Base-by-base conservation (phyloP, 92 coral and sea anemone genomes). In the Porites cylindrica region DNA sequence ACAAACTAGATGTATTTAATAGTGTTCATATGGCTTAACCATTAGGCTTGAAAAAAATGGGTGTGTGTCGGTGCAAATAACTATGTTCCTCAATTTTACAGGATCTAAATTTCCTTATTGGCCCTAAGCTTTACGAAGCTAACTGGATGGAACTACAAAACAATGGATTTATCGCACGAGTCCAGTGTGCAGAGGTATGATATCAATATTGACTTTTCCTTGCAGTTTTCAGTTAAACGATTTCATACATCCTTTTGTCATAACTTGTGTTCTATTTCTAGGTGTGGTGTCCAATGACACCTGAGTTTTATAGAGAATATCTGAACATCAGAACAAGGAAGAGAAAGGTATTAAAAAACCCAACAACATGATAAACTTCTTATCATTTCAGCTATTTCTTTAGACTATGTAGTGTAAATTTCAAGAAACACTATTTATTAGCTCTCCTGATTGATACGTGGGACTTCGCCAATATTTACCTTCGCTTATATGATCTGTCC, bases 81-180 rank as follows among this genome's bases (percentile, higher is more conserved):
- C 47, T 38, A 38, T 38, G 5, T 38, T 38, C 47, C 47, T 38
- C 6, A 38, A 38, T 38, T 62, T 64, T 63, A 3, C 52, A 97
- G 99, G 99, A 97, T 79, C 56, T 97, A 43, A 97, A 97, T 81
- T 97, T 97, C 82, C 91, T 97, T 63, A 97, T 97, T 65, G 99
- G 99, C 13, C 99, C 99, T 67, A 97, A 97, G 83, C 90, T 97
- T 85, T 97, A 95, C 79, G 99, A 97, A 78, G 99, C 99, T 29
- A 97, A 97, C 91, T 97, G 99, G 99, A 97, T 97, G 99, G 99
- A 97, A 93, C 85, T 97, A 2, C 99, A 97, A 69, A 95, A 97
- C 81, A 91, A 82, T 67, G 99, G 99, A 66, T 97, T 95, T 81
- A 97, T 97, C 70, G 99, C 99, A 24, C 90, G 99, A 65, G 99